These are phyloP conservation scores for Calephelis virginiensis DNA, from an alignment of 1,140 invertebrate species.

Conservation along the genomic window DNA sequence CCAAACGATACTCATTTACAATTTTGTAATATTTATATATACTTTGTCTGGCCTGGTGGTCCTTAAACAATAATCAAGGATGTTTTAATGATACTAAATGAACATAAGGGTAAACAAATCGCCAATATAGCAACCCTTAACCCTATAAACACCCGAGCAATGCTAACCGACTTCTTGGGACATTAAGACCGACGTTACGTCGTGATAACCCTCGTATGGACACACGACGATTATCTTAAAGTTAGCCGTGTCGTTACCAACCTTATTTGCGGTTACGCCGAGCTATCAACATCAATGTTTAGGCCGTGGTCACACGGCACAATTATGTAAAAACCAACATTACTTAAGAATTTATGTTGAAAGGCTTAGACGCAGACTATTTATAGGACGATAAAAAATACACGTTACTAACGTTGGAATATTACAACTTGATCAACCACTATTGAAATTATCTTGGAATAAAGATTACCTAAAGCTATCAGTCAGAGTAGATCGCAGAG, in stretches of 20 bases:
- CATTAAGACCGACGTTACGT: conserved; percentile 57
- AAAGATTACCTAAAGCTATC: too few relatives aligned
- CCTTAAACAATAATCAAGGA: neutral
- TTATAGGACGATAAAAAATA: too few relatives aligned
- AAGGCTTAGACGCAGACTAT: too few relatives aligned
- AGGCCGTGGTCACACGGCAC: conserved; percentile 36
- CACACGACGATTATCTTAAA: conserved; percentile 65
- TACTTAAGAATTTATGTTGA: too few relatives aligned
- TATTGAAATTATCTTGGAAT: too few relatives aligned
- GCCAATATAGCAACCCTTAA: conserved; percentile 42
- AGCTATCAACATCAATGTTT: conserved; percentile 34
- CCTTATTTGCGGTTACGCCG: conserved; percentile 57
- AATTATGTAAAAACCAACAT: too few relatives aligned
- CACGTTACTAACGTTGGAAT: too few relatives aligned
- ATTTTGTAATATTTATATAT: too few relatives aligned
- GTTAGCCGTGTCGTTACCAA: conserved; percentile 63
- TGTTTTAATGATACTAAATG: neutral
- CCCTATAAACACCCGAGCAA: conserved; percentile 42
- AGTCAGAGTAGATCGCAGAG: too few relatives aligned
- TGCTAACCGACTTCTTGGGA: conserved; percentile 43
- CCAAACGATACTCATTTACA: too few relatives aligned
- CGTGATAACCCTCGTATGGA: conserved; percentile 39
- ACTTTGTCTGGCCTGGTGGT: neutral
- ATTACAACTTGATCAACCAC: too few relatives aligned
- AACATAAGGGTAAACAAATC: conserved; percentile 31